Evolutionary conservation across 2,113 vertebrate genomes (phyloP).

Genomic region (Podilymbus podiceps): DNA sequence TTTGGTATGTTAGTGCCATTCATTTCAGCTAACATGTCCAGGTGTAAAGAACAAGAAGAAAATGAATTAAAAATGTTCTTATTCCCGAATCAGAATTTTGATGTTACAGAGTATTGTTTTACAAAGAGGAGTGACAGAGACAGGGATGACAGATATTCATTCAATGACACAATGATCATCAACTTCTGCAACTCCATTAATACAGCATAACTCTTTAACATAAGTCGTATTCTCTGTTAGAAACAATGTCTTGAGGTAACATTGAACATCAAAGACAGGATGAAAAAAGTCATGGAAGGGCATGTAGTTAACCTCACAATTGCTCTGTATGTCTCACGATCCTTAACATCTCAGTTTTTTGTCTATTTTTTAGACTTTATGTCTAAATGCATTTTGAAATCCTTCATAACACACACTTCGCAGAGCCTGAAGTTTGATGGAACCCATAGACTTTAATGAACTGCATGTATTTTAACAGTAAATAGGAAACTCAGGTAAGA

Average conservation of each 20-base stretch:
- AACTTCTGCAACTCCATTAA: background rate
- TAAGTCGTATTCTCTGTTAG: background rate
- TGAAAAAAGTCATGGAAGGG: background rate
- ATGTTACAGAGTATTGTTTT: background rate
- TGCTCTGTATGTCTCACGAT: background rate
- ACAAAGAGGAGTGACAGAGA: background rate
- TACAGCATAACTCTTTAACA: background rate
- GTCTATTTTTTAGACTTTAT: background rate
- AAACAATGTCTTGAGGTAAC: background rate
- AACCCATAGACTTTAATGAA: background rate
- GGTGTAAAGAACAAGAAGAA: background rate
- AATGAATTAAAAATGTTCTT: background rate
- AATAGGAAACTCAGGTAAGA: background rate
- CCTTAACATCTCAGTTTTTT: background rate
- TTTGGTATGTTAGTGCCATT: background rate
- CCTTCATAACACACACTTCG: background rate
- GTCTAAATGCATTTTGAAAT: background rate
- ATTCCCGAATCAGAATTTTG: background rate
- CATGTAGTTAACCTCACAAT: background rate
- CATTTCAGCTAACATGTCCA: background rate
- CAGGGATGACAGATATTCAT: background rate
- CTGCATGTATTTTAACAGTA: background rate
- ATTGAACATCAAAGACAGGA: background rate
- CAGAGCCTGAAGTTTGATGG: background rate
- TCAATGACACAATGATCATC: background rate